Evolutionary conservation across 2,113 vertebrate species (phyloP).

Genomic region (Malurus cyaneus): DNA sequence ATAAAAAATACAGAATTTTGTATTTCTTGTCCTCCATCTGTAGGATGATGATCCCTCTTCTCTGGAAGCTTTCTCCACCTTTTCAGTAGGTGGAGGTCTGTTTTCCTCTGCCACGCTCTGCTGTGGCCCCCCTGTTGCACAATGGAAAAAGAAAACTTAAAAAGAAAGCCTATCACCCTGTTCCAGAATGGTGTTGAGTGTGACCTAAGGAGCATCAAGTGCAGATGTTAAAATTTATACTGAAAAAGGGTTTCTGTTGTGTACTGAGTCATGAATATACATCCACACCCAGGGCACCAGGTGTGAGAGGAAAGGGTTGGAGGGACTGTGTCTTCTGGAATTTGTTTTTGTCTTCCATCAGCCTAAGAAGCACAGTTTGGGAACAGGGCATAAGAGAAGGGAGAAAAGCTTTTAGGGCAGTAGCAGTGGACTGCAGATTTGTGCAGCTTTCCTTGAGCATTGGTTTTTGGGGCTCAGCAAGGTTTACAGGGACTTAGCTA

Average conservation of each 20-base stretch:
- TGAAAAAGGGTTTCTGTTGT: neutral
- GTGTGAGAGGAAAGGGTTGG: neutral
- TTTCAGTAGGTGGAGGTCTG: neutral
- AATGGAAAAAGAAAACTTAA: too few relatives aligned
- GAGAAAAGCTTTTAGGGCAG: neutral
- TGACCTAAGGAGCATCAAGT: neutral
- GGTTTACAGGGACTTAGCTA: neutral
- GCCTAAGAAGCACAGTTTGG: neutral
- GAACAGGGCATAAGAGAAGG: neutral
- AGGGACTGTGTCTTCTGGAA: neutral
- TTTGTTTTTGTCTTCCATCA: neutral
- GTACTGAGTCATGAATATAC: neutral
- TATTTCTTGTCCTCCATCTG: neutral
- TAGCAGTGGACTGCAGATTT: neutral
- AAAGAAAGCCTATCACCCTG: accelerated
- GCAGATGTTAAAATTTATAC: neutral
- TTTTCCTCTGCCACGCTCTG: neutral
- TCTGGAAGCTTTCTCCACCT: neutral
- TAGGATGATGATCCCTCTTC: neutral
- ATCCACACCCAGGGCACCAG: accelerated
- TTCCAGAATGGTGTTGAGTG: neutral
- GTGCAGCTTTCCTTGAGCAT: neutral
- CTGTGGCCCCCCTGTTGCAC: accelerated
- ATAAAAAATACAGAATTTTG: neutral
- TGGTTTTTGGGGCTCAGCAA: neutral